Evolutionary conservation across 2,888 invertebrate species (phyloP), one percentile per base, ranked within the genome.

Genomic region (Drosophila borealis): DNA sequence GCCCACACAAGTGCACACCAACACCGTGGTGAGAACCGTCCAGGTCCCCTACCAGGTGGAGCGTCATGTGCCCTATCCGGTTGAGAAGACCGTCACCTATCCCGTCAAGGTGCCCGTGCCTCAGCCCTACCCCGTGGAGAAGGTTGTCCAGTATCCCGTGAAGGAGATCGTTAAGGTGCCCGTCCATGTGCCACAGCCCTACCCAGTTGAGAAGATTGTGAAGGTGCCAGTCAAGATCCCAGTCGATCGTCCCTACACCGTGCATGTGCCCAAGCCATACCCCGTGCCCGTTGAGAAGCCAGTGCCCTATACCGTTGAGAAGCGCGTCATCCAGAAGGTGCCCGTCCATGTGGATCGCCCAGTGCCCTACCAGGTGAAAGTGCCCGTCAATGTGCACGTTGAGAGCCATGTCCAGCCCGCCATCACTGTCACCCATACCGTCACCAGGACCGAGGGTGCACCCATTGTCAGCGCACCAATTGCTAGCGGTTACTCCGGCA

Each of bases 71-170:
- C 96, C 96, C 4, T 96, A 96, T 92, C 96, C 96, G 44, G 96
- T 96, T 42, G 96, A 96, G 92, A 96, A 95, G 93, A 94, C 94
- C 90, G 95, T 96, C 55, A 96, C 96, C 66, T 95, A 95, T 92
- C 96, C 96, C 89, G 96, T 96, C 84, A 96, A 96, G 93, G 96
- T 96, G 59, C 93, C 94, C 61, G 96, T 96, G 61, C 96, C 96
- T 67, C 96, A 96, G 87, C 96, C 96, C 80, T 96, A 96, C 93
- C 96, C 96, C 74, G 96, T 96, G 17, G 96, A 96, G 92, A 96
- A 96, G 92, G 96, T 96, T 75, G 96, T 96, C 29, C 96, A 96
- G 92, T 96, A 96, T 91, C 94, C 95, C 90, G 92, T 96, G 13
- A 96, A 95, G 37, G 94, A 94, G 91, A 96, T 96, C 82, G 95